Conservation (phyloP, 2,797 vertebrate species). For the Hippopotamyrus pictus region DNA sequence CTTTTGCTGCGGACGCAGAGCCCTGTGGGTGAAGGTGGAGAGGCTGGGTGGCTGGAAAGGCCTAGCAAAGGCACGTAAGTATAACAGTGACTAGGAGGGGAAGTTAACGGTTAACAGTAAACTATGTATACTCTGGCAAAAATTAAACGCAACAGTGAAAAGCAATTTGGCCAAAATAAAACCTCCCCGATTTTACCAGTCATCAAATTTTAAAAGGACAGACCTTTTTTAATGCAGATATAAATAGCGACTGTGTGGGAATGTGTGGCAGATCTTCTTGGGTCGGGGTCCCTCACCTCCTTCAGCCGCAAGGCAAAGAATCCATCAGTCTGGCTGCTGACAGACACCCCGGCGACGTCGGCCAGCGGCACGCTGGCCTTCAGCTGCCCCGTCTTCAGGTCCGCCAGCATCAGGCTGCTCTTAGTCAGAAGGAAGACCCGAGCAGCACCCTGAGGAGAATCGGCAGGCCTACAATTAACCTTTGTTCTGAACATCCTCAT, state of each 20-base stretch:
- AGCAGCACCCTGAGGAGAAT: constrained; percentile 67
- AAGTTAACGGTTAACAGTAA: background rate
- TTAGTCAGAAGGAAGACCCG: constrained; percentile 95
- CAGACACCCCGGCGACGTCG: constrained; percentile 86
- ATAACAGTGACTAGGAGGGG: background rate
- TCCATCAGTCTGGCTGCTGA: constrained; percentile 88
- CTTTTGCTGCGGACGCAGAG: constrained; percentile 82
- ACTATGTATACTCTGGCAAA: background rate
- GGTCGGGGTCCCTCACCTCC: constrained; percentile 65
- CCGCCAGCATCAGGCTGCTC: constrained; percentile 84
- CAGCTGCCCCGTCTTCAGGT: constrained; percentile 94
- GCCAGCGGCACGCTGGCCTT: constrained; percentile 85
- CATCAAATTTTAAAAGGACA: background rate
- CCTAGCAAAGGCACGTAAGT: background rate
- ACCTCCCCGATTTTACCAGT: background rate
- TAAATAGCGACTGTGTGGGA: background rate
- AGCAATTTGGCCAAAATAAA: background rate
- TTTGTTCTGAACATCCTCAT: background rate
- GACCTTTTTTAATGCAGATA: background rate
- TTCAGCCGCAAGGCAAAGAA: constrained; percentile 94
- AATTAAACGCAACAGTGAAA: background rate
- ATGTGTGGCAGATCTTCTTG: background rate
- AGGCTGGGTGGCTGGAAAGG: background rate
- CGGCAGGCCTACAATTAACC: background rate
- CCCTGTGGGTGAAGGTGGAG: constrained; percentile 62